Conservation (phyloP, 2,797 vertebrate species). For the Sternotherus odoratus region DNA sequence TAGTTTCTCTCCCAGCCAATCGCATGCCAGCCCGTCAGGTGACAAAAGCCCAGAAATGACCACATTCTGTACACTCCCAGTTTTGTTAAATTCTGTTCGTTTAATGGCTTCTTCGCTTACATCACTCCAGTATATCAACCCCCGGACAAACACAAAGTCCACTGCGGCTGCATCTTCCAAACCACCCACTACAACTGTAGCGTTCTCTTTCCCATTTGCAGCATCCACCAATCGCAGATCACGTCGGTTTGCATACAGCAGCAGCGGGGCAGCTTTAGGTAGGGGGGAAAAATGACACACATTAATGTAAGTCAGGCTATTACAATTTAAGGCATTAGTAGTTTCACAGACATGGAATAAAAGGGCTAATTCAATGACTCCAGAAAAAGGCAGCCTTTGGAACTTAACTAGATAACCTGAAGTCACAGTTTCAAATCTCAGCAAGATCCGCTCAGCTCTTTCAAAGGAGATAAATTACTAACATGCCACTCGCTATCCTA, state of each 20-base stretch:
- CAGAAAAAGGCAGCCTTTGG: not conserved
- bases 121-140: constrained; percentile 97
- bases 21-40: constrained; percentile 95
- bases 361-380: not conserved
- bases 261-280: constrained; percentile 87
- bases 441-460: not conserved
- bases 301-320: not conserved
- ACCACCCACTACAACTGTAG: constrained; percentile 92
- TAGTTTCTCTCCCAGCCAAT: constrained; percentile 95
- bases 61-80: constrained; percentile 84
- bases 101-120: constrained; percentile 98
- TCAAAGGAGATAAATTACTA: not conserved
- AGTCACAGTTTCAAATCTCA: not conserved
- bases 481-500: not conserved
- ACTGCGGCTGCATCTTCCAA: constrained; percentile 96
- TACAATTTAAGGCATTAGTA: rapidly evolving
- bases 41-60: constrained; percentile 93
- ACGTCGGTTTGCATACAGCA: constrained; percentile 95
- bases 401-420: not conserved
- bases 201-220: constrained; percentile 88
- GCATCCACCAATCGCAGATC: constrained; percentile 94
- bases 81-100: constrained; percentile 89
- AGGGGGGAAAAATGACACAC: not conserved
- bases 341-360: not conserved
- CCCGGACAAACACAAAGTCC: constrained; percentile 91